A percentile compares a stretch with the other conserved stretches of the same genome.
phyloP scores from a whole-genome alignment of 92 coral and sea anemone species.

The Parazoanthus darwini region DNA sequence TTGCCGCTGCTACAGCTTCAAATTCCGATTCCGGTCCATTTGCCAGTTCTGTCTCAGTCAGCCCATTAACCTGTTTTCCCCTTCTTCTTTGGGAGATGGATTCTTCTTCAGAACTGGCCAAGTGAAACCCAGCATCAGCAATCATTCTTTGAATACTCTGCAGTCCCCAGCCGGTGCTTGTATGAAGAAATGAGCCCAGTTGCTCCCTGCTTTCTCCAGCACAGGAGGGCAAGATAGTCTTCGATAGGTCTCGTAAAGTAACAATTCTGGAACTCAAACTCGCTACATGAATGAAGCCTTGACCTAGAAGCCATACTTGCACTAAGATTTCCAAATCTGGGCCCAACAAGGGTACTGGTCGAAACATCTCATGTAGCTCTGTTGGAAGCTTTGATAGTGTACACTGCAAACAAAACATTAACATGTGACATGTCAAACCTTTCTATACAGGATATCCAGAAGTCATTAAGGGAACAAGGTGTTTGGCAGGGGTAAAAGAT shows the following conservation, averaged over 20 bases:
- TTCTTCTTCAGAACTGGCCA: constrained; percentile 57
- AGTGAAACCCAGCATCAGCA: constrained; percentile 79
- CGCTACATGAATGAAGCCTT: constrained; percentile 86
- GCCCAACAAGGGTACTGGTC: constrained; percentile 86
- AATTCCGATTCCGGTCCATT: constrained; percentile 29
- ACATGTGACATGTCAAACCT: neutral
- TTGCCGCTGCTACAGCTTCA: constrained; percentile 62
- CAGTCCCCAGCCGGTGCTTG: constrained; percentile 89
- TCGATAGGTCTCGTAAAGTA: constrained; percentile 68
- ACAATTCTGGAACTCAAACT: constrained; percentile 84
- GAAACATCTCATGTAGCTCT: constrained; percentile 74
- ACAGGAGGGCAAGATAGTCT: constrained; percentile 63
- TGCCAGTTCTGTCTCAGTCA: neutral
- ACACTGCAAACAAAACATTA: constrained; percentile 49
- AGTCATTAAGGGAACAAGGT: too few relatives aligned
- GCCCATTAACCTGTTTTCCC: constrained; percentile 10
- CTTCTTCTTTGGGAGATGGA: constrained; percentile 14
- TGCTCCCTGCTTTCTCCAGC: constrained; percentile 54
- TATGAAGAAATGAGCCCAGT: constrained; percentile 72
- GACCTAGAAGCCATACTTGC: constrained; percentile 86
- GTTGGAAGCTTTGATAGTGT: constrained; percentile 73
- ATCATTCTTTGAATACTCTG: constrained; percentile 78
- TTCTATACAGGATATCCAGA: neutral
- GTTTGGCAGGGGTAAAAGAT: neutral
- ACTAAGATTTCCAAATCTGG: constrained; percentile 83